These are phyloP conservation scores for Rhynchotus rufescens DNA, from an alignment of 2,797 vertebrate genomes.

Conservation along the genomic window DNA sequence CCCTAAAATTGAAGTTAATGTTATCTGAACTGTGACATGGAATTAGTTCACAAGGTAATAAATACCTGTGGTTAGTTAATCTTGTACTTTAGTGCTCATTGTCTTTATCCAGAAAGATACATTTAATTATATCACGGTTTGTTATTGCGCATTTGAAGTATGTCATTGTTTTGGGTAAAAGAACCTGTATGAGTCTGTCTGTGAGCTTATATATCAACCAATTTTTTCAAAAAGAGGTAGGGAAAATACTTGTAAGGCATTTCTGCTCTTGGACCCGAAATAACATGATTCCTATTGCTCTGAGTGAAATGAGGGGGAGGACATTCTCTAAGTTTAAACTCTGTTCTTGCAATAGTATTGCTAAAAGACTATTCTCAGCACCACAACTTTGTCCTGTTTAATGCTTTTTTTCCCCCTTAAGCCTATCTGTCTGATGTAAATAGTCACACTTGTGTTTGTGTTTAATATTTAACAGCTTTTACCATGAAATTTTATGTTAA, in stretches of 20 bases:
- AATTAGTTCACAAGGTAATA: neutral
- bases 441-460: neutral
- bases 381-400: neutral
- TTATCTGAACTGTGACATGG: neutral
- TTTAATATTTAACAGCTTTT: neutral
- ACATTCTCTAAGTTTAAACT: neutral
- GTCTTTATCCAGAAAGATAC: no score
- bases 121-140: no score
- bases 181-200: neutral
- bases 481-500: neutral
- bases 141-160: no score
- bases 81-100: neutral
- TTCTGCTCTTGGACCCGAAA: neutral
- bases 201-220: neutral
- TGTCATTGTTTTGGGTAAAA: neutral
- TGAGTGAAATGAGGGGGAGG: neutral
- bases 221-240: neutral
- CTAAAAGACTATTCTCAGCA: neutral
- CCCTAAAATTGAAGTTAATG: neutral
- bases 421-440: neutral
- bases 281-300: neutral
- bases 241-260: neutral
- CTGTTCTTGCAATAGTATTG: neutral
- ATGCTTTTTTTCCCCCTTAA: neutral
- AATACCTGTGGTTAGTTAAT: neutral